These are phyloP conservation scores for Cryptus armator DNA, from an alignment of 2,888 invertebrate genomes.

Conservation along the genomic window DNA sequence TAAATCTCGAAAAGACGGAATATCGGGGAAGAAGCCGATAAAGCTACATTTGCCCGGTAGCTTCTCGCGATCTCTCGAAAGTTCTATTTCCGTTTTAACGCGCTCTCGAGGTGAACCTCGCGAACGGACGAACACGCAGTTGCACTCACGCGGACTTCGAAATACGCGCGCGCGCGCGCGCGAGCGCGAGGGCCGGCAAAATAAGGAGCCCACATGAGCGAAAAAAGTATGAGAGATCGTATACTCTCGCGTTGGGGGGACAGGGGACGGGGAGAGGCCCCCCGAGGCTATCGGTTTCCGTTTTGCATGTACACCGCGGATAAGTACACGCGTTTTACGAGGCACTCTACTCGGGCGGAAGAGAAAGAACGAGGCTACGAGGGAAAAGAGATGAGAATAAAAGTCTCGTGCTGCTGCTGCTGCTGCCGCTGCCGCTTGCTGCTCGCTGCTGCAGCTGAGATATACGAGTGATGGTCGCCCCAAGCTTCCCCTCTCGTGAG, in stretches of 20 bases:
- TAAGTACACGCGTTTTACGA: slow-evolving; percentile 63
- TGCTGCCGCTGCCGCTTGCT: too few relatives aligned
- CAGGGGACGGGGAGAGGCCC: not conserved
- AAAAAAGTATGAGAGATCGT: not conserved
- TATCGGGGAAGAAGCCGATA: not conserved
- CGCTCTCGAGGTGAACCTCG: not conserved
- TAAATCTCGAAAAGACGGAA: not conserved
- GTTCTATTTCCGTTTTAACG: slow-evolving; percentile 46
- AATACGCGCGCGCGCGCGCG: slow-evolving; percentile 4
- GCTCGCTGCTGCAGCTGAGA: not conserved
- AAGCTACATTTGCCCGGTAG: not conserved
- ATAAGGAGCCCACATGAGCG: slow-evolving; percentile 35
- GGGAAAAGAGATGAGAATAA: slow-evolving; percentile 38
- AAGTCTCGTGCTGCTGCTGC: slow-evolving; percentile 2
- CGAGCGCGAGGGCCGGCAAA: slow-evolving; percentile 2
- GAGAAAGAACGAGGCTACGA: slow-evolving; percentile 14
- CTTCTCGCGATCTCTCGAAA: slow-evolving; percentile 32
- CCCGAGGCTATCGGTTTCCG: slow-evolving; percentile 66
- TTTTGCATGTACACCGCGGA: slow-evolving; percentile 62
- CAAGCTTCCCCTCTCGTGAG: slow-evolving; percentile 2
- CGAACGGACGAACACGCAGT: slow-evolving; percentile 44
- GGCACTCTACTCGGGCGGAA: not conserved
- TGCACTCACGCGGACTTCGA: slow-evolving; percentile 42
- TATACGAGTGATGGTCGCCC: slow-evolving; percentile 49
- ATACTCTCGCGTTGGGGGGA: not conserved